Percentiles rank a stretch among this genome's conserved stretches.
Evolutionary conservation across 2,797 vertebrate genomes (phyloP).

Genomic region (Rhinoraja longicauda): DNA sequence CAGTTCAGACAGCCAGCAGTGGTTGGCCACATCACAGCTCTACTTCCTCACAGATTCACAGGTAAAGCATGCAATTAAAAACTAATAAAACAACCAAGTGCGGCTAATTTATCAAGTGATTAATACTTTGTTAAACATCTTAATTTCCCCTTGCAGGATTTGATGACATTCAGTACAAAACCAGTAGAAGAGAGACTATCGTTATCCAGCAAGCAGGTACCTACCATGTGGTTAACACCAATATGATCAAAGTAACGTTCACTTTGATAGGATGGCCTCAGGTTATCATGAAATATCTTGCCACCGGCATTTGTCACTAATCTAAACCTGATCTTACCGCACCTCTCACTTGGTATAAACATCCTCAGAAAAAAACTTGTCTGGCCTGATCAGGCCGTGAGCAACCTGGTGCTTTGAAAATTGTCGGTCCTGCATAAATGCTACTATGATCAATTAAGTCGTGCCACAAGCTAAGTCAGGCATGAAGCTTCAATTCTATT

Average conservation of each 20-base stretch:
- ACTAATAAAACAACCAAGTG: not conserved
- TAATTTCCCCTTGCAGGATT: constrained; percentile 61
- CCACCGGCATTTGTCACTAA: not conserved
- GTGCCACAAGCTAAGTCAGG: no score
- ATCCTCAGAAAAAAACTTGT: no score
- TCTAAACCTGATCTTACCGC: no score
- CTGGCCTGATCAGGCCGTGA: no score
- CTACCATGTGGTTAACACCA: not conserved
- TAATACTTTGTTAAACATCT: not conserved
- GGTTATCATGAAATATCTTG: not conserved
- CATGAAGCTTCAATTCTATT: no score
- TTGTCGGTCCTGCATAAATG: no score
- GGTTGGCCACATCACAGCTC: constrained; percentile 83
- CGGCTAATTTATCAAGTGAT: not conserved
- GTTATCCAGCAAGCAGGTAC: constrained; percentile 77
- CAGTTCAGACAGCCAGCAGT: constrained; percentile 70
- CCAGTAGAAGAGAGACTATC: constrained; percentile 73
- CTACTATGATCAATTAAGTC: no score
- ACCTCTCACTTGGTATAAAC: no score
- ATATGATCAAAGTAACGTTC: not conserved
- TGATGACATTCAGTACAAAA: constrained; percentile 76
- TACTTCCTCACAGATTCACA: constrained; percentile 74
- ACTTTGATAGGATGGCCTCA: not conserved
- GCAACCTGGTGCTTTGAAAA: no score
- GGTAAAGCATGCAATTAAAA: constrained; percentile 47